A percentile compares a stretch with the other conserved stretches of the same genome.
Conservation (phyloP, 1,140 invertebrate genomes). For the Plodia interpunctella region DNA sequence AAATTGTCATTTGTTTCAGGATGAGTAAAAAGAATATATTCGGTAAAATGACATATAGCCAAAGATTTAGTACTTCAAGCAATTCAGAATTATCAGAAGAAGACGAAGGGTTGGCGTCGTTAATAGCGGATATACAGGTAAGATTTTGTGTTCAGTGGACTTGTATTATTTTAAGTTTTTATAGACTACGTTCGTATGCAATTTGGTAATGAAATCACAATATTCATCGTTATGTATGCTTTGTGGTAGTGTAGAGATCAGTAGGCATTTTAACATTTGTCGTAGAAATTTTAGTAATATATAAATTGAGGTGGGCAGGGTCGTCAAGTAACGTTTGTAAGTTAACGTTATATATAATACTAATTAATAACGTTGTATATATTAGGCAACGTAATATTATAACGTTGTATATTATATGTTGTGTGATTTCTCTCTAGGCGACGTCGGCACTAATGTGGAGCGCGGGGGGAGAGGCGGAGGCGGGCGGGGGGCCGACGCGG, state of each 20-base stretch:
- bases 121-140: slow-evolving; percentile 92
- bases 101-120: slow-evolving; percentile 90
- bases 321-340: too few species aligned
- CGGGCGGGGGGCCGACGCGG: slow-evolving; percentile 60
- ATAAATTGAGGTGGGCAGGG: too few species aligned
- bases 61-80: slow-evolving; percentile 67
- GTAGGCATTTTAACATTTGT: too few species aligned
- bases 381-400: too few species aligned
- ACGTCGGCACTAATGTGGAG: slow-evolving; percentile 88
- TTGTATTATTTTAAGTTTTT: too few species aligned
- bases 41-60: slow-evolving; percentile 72
- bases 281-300: too few species aligned
- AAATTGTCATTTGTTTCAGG: slow-evolving; percentile 55
- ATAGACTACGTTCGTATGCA: too few species aligned
- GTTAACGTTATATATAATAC: too few species aligned
- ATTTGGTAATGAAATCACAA: too few species aligned
- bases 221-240: too few species aligned
- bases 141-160: neutral
- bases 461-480: slow-evolving; percentile 78
- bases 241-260: too few species aligned
- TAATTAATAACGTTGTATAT: too few species aligned
- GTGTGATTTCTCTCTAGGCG: slow-evolving; percentile 66
- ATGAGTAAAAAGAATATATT: slow-evolving; percentile 79
- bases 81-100: slow-evolving; percentile 85
- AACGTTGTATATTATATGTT: neutral